A percentile compares a stretch with the other conserved stretches of the same genome.
These are phyloP conservation scores for Naso thynnoides DNA, from an alignment of 2,797 vertebrate genomes.

Conservation along the genomic window DNA sequence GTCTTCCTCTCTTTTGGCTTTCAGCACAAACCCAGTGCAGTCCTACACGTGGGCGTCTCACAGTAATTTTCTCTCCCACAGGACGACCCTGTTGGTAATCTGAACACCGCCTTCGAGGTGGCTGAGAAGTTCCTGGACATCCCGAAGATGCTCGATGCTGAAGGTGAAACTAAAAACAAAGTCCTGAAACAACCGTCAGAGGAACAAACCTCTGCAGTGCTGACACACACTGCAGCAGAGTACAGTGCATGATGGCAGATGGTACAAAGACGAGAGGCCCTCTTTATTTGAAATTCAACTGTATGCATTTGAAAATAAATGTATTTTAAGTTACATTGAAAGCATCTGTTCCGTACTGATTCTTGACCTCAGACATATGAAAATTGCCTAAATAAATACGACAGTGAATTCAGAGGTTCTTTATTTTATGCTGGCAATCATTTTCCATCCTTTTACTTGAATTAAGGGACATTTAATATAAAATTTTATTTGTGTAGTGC, in stretches of 20 bases:
- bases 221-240: background rate
- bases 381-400: background rate
- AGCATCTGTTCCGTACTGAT: background rate
- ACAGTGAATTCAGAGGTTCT: background rate
- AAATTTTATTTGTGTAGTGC: too few species aligned
- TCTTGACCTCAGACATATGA: constrained; percentile 9
- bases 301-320: background rate
- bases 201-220: background rate
- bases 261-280: constrained; percentile 7
- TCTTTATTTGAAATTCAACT: constrained; percentile 1
- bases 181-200: background rate
- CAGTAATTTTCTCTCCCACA: constrained; percentile 72
- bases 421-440: background rate
- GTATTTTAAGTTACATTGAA: constrained; percentile 25
- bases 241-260: background rate
- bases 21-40: too few species aligned
- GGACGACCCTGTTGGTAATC: constrained; percentile 93
- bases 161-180: constrained; percentile 82
- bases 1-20: background rate
- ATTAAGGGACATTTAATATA: background rate
- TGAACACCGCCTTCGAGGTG: constrained; percentile 94
- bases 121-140: constrained; percentile 95
- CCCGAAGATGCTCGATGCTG: constrained; percentile 94
- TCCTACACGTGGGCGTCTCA: background rate
- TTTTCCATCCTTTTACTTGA: background rate